Conservation (phyloP, 2,888 invertebrate species). For the Cantharis rufa region DNA sequence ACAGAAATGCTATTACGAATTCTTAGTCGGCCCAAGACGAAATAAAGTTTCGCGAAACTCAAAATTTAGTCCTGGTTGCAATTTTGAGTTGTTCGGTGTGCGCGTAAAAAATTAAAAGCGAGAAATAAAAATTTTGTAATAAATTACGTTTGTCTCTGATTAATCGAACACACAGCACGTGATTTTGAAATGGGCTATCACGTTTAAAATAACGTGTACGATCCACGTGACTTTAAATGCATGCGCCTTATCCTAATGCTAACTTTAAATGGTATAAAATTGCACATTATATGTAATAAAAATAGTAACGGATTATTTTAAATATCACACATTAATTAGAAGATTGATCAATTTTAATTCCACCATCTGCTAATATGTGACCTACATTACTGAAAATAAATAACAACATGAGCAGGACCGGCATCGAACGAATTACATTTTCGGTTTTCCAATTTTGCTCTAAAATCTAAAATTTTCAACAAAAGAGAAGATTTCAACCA, state of each 20-base stretch:
- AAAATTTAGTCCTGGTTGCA: not conserved
- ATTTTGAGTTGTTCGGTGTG: not conserved
- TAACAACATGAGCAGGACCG: not conserved
- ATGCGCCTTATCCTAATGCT: not conserved
- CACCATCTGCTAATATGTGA: not conserved
- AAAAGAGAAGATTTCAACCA: too few relatives aligned
- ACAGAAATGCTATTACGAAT: not conserved
- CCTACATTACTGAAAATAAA: not conserved
- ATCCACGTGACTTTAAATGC: constrained; percentile 49
- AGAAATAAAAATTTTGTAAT: not conserved
- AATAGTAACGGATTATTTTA: not conserved
- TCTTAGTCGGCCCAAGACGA: not conserved
- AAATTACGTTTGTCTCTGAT: constrained; percentile 15
- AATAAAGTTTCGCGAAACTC: not conserved
- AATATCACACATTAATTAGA: not conserved
- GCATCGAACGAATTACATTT: not conserved
- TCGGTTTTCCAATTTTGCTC: not conserved
- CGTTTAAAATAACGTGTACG: constrained; percentile 54
- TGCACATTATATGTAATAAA: not conserved
- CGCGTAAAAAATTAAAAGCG: not conserved
- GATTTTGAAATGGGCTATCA: constrained; percentile 42
- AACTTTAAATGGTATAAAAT: not conserved
- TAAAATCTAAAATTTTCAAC: not conserved
- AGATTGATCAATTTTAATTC: not conserved
- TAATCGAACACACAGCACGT: constrained; percentile 19